Base-by-base conservation (phyloP, 1,140 invertebrate species). In the Cydia pomonella region DNA sequence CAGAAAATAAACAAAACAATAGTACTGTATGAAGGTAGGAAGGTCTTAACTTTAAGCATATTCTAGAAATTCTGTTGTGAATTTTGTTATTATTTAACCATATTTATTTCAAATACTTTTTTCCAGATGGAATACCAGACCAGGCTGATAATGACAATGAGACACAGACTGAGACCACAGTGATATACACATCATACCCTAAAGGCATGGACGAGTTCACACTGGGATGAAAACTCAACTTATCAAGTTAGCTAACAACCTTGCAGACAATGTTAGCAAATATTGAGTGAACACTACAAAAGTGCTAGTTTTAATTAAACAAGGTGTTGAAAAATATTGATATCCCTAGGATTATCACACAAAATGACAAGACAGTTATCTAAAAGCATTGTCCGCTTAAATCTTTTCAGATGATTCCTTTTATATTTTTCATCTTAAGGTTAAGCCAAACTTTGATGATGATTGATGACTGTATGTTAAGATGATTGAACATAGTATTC, bases 1-100 rank as follows among this genome's bases (percentile, higher is more conserved):
- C 90, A 89, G 75, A 92, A 92, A 77, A 74, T 92, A 23, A 92
- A 85, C 76, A 92, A 90, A 85, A 83, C 87, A 47, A 88, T 89
- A 73, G 84, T 91, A 21, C 77, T 91, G 16, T 91, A 87, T 84
- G 84, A 85, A 80, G 85, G 90, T 91, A 80, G 85, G 85, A 73
- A 80, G n/a, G n/a, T n/a, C n/a, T n/a, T n/a, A 75, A 47, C 64
- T 23, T 12, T 59, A 23, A 59, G 23, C 18, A 50, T n/a, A 50
- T 16, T 44, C 12, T 13, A 44, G 13, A 16, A 16, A 12, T 44
- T 44, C 12, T 44, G 13, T 44, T 44, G 3, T 3, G 12, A 44
- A 10, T 5, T 38, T 38, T 38, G 33, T 38, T 10, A 9, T 9
- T 44, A 33, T 33, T 33, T 33, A 33, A 3, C 29, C 2, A 44